Percentiles rank a stretch among this genome's conserved stretches.
phyloP scores from a whole-genome alignment of 2,113 vertebrate genomes.

The Tupaia tana region DNA sequence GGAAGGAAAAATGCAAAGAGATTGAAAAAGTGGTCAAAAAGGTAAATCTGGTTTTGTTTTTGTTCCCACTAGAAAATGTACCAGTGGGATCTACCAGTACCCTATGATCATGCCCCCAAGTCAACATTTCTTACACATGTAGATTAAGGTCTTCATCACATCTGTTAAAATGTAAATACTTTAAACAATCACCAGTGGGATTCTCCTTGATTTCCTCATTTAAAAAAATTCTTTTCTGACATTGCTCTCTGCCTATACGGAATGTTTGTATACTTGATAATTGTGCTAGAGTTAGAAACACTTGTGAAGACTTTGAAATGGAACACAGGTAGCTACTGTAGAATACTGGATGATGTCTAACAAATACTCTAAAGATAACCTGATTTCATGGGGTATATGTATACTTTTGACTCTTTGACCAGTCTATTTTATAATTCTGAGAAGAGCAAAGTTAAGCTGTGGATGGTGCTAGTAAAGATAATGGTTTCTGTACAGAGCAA shows the following conservation, averaged over 20 bases:
- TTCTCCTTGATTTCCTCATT: background rate
- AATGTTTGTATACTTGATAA: background rate
- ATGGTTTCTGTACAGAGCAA: background rate
- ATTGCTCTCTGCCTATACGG: background rate
- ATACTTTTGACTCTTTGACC: background rate
- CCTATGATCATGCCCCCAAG: background rate
- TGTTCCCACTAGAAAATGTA: conserved; percentile 4
- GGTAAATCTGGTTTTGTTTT: background rate
- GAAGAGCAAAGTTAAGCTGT: conserved; percentile 22
- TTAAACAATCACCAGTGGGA: background rate
- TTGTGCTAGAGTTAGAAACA: background rate
- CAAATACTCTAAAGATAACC: background rate
- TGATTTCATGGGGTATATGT: background rate
- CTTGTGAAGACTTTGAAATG: background rate
- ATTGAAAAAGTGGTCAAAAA: background rate
- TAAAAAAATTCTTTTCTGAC: background rate
- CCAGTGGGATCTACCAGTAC: background rate
- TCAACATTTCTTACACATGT: background rate
- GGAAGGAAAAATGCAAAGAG: background rate
- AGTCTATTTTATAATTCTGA: background rate
- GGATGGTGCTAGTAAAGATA: background rate
- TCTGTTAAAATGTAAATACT: background rate
- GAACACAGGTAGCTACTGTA: background rate
- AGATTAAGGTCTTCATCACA: background rate
- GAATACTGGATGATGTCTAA: background rate